phyloP scores from a whole-genome alignment of 2,888 invertebrate species.

The Koerneria pararmatus region DNA sequence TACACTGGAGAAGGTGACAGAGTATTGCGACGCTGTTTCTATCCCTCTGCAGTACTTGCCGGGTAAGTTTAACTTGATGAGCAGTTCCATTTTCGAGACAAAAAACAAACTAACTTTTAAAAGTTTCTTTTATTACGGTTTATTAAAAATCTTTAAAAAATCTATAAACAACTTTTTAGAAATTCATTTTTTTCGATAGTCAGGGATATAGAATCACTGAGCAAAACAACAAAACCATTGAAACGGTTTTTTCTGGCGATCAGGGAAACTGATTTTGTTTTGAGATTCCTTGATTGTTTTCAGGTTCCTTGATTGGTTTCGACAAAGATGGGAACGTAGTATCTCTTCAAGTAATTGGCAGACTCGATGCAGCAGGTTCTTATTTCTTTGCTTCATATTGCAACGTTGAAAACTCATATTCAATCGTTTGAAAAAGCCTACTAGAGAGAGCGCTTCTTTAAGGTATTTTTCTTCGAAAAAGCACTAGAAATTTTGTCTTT shows the following conservation, averaged over 20 bases:
- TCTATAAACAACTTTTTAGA: background rate
- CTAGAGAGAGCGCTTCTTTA: too few species aligned
- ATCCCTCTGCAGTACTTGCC: slow-evolving; percentile 40
- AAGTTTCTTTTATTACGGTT: background rate
- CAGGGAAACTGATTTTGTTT: too few species aligned
- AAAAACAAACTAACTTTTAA: background rate
- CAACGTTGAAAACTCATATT: too few species aligned
- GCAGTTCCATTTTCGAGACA: background rate
- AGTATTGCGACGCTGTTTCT: slow-evolving; percentile 37
- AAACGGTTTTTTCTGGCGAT: too few species aligned
- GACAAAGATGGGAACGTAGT: slow-evolving; percentile 50
- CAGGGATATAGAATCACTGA: too few species aligned
- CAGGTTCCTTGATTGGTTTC: slow-evolving; percentile 46
- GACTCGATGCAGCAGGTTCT: slow-evolving; percentile 37
- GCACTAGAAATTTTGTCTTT: too few species aligned
- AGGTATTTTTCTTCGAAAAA: too few species aligned
- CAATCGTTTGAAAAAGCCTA: too few species aligned
- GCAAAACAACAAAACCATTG: too few species aligned
- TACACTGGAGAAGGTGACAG: slow-evolving; percentile 40
- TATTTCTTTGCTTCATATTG: slow-evolving; percentile 22
- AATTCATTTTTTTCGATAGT: too few species aligned
- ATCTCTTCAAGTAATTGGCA: slow-evolving; percentile 47
- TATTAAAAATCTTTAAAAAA: slow-evolving; percentile 5
- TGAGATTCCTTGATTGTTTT: too few species aligned
- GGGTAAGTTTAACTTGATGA: slow-evolving; percentile 23